Evolutionary conservation across 2,113 vertebrate species (phyloP).

Genomic region (Fulica atra): DNA sequence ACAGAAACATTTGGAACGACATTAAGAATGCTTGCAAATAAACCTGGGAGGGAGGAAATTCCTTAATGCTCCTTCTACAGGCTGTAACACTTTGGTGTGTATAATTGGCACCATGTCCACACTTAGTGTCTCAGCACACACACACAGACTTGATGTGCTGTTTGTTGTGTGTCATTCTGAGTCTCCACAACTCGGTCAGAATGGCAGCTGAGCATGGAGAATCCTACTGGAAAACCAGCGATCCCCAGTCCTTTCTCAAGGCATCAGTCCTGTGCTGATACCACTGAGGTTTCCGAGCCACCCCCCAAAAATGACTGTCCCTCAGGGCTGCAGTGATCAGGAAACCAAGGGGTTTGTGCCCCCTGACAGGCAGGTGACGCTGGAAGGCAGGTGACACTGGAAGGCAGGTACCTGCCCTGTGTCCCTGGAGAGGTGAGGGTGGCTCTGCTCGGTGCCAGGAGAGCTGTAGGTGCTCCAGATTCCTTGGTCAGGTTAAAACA

Average conservation of each 20-base stretch:
- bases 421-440: neutral
- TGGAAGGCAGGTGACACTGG: neutral
- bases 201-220: neutral
- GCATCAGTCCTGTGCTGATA: neutral
- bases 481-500: accelerated
- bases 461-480: neutral
- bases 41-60: neutral
- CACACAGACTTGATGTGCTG: neutral
- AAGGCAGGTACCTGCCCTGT: neutral
- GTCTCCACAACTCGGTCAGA: neutral
- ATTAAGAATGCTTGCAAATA: neutral
- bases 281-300: neutral
- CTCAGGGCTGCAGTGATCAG: neutral
- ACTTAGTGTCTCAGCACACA: neutral
- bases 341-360: neutral
- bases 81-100: neutral
- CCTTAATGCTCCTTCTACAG: neutral
- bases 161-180: neutral
- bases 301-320: neutral
- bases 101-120: neutral
- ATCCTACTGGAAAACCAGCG: neutral
- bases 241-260: accelerated
- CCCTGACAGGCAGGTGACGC: neutral
- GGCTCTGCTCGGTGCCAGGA: neutral
- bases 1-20: neutral